Evolutionary conservation across 1,140 invertebrate species (phyloP).

Genomic region (Alviniconcha marisindica): DNA sequence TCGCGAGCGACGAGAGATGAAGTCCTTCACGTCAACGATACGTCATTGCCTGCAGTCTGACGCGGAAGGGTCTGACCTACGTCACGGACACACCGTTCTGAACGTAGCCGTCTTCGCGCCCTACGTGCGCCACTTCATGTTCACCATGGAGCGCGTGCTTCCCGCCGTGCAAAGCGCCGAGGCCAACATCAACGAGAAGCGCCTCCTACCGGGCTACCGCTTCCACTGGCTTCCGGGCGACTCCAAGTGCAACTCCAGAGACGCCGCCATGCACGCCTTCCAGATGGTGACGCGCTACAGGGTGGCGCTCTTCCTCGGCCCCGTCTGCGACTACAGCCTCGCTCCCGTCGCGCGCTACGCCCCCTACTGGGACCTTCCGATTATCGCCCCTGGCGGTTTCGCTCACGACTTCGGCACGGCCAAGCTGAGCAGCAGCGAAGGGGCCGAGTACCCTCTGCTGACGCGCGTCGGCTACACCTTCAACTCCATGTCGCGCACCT

Average conservation of each 20-base stretch:
- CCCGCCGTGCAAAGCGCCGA: slow-evolving; percentile 58
- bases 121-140: slow-evolving; percentile 30
- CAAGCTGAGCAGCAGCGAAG: slow-evolving; percentile 37
- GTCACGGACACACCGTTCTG: not conserved
- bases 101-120: slow-evolving; percentile 46
- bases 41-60: not conserved
- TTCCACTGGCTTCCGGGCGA: slow-evolving; percentile 62
- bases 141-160: slow-evolving; percentile 47
- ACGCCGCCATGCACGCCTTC: slow-evolving; percentile 71
- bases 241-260: slow-evolving; percentile 69
- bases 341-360: slow-evolving; percentile 93
- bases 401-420: slow-evolving; percentile 84
- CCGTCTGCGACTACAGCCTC: slow-evolving; percentile 93
- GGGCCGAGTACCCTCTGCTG: slow-evolving; percentile 57
- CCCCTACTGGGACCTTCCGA: slow-evolving; percentile 89
- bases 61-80: not conserved
- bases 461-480: slow-evolving; percentile 79
- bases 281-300: slow-evolving; percentile 59
- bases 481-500: slow-evolving; percentile 83
- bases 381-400: slow-evolving; percentile 90
- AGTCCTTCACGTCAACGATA: not conserved
- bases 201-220: slow-evolving; percentile 36
- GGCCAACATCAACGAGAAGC: slow-evolving; percentile 24
- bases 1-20: not conserved
- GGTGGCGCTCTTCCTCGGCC: slow-evolving; percentile 89